A percentile compares a stretch with the other conserved stretches of the same genome.
phyloP scores from a whole-genome alignment of 2,888 invertebrate species.

The Diloba caeruleocephala region DNA sequence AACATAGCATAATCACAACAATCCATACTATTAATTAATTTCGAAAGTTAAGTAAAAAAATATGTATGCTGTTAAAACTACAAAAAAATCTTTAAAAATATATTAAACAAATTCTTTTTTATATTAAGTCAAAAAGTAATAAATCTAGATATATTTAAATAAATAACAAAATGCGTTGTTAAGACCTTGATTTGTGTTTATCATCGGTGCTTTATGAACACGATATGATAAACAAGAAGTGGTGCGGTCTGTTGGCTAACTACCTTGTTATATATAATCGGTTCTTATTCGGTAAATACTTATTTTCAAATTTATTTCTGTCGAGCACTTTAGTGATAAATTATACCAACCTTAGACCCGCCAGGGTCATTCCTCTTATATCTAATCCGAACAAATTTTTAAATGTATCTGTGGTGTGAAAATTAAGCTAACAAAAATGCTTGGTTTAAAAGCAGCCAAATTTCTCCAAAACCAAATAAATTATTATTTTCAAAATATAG shows the following conservation, averaged over 20 bases:
- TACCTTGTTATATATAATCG: conserved; percentile 8
- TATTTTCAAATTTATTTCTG: not conserved
- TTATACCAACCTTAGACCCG: not conserved
- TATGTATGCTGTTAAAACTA: too few species aligned
- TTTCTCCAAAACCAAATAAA: too few species aligned
- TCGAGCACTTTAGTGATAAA: not conserved
- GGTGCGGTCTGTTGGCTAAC: not conserved
- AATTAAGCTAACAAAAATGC: too few species aligned
- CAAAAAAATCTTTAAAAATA: too few species aligned
- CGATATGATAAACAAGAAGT: conserved; percentile 1
- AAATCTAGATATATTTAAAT: conserved; percentile 9
- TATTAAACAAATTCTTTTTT: too few species aligned
- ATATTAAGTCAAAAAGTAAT: not conserved
- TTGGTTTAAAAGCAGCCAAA: too few species aligned
- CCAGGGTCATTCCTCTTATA: not conserved
- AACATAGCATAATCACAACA: not conserved
- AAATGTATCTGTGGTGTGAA: not conserved
- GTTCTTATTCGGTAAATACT: conserved; percentile 1
- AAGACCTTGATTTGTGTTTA: conserved; percentile 12
- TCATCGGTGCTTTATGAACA: not conserved
- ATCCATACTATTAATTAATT: too few species aligned
- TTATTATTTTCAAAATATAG: too few species aligned
- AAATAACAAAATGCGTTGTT: conserved; percentile 28
- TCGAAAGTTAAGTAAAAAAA: too few species aligned
- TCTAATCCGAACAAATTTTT: not conserved